A percentile compares a stretch with the other conserved stretches of the same genome.
Conservation (phyloP, 2,888 invertebrate species). For the Eupsilia transversa region DNA sequence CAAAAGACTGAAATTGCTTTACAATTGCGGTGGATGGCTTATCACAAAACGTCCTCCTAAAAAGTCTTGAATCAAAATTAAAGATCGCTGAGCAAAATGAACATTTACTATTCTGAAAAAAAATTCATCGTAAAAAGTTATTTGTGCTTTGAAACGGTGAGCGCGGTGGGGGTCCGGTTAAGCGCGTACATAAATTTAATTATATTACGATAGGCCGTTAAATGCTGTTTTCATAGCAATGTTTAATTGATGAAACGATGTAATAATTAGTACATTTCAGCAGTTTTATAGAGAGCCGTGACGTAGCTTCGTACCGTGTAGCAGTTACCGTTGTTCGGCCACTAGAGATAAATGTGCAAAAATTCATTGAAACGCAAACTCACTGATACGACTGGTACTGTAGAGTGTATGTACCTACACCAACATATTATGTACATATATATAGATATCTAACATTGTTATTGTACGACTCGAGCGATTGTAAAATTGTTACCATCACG, state of each 20-base stretch:
- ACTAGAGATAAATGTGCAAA: slow-evolving; percentile 54
- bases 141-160: slow-evolving; percentile 46
- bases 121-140: slow-evolving; percentile 54
- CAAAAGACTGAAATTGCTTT: slow-evolving; percentile 77
- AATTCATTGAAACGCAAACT: slow-evolving; percentile 58
- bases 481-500: slow-evolving; percentile 51
- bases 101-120: slow-evolving; percentile 60
- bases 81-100: slow-evolving; percentile 60
- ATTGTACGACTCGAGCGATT: slow-evolving; percentile 20
- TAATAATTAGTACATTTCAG: slow-evolving; percentile 41
- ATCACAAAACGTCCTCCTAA: slow-evolving; percentile 70
- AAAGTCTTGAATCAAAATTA: slow-evolving; percentile 70
- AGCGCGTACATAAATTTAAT: slow-evolving; percentile 59
- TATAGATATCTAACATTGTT: slow-evolving; percentile 18
- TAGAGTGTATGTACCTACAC: not conserved
- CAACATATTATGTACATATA: not conserved
- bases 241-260: slow-evolving; percentile 56
- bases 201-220: slow-evolving; percentile 55
- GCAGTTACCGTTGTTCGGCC: slow-evolving; percentile 27
- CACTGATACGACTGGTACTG: slow-evolving; percentile 26
- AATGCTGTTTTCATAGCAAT: slow-evolving; percentile 55
- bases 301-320: slow-evolving; percentile 19
- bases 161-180: slow-evolving; percentile 55
- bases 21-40: slow-evolving; percentile 72
- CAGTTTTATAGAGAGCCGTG: slow-evolving; percentile 28